Conservation (phyloP, 1,140 invertebrate species). For the Drosophila arizonae region DNA sequence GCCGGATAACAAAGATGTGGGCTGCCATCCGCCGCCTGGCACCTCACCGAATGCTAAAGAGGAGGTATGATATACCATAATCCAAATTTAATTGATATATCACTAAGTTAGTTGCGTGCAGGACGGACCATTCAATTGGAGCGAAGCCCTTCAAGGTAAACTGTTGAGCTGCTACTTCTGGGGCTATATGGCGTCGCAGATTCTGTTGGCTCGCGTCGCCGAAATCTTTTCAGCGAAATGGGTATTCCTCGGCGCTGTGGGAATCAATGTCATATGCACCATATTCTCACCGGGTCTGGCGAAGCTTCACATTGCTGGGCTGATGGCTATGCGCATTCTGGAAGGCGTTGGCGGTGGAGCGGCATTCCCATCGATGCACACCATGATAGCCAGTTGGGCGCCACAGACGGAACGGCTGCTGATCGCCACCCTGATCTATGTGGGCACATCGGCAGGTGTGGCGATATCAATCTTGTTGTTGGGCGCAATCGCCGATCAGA, state of each 20-base stretch:
- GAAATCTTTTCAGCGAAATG: constrained; percentile 92
- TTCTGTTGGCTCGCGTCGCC: constrained; percentile 90
- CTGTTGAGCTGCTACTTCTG: constrained; percentile 93
- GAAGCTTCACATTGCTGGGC: constrained; percentile 84
- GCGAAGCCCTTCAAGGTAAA: constrained; percentile 86
- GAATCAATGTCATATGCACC: constrained; percentile 89
- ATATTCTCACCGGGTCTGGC: constrained; percentile 87
- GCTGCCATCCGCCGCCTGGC: too few species aligned
- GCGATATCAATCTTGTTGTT: constrained; percentile 89
- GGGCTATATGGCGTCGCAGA: constrained; percentile 92
- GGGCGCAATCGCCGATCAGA: constrained; percentile 86
- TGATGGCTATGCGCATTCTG: constrained; percentile 87
- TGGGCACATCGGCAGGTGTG: constrained; percentile 89
- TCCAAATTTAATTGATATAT: too few species aligned
- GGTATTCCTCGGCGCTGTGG: constrained; percentile 91
- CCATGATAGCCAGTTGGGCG: constrained; percentile 84
- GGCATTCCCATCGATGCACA: constrained; percentile 91
- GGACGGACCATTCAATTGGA: constrained; percentile 90
- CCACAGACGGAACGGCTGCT: constrained; percentile 88
- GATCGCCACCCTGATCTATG: constrained; percentile 87
- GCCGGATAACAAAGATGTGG: too few species aligned
- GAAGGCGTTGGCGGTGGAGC: constrained; percentile 92
- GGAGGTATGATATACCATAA: constrained; percentile 32
- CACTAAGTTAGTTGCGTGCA: constrained; percentile 47
- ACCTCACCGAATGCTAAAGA: too few species aligned